These are phyloP conservation scores for Heliornis fulica DNA, from an alignment of 2,113 vertebrate genomes.

Conservation along the genomic window DNA sequence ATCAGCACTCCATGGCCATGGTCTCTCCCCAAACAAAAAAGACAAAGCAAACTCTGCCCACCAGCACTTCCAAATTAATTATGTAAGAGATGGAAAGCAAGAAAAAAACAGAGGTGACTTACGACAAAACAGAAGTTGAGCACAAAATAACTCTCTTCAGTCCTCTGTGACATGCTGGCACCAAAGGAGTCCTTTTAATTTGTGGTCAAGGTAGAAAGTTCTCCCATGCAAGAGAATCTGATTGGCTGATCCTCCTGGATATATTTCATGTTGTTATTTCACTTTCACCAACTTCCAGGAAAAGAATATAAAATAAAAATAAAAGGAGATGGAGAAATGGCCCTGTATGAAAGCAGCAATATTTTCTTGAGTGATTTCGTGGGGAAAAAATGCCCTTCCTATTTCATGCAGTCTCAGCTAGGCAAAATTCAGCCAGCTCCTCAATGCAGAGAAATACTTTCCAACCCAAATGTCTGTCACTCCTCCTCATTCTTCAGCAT, in stretches of 20 bases:
- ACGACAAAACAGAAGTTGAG: neutral
- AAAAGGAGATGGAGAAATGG: neutral
- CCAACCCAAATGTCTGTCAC: neutral
- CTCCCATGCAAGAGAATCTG: neutral
- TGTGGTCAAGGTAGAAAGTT: neutral
- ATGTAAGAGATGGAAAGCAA: fast-evolving
- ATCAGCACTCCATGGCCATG: neutral
- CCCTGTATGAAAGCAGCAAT: neutral
- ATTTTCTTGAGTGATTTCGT: neutral
- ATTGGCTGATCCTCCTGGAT: neutral
- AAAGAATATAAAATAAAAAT: neutral
- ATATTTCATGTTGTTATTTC: neutral
- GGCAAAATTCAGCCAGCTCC: neutral
- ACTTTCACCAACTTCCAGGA: neutral
- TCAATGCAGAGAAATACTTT: neutral
- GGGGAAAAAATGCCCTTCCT: neutral
- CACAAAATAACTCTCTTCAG: neutral
- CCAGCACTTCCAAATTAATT: neutral
- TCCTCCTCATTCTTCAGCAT: neutral
- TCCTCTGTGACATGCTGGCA: neutral
- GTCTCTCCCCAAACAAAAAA: neutral
- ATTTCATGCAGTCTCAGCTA: neutral
- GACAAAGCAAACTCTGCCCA: neutral
- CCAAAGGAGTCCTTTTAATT: neutral
- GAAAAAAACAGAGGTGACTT: neutral